A percentile compares a stretch with the other conserved stretches of the same genome.
phyloP scores from a whole-genome alignment of 1,140 invertebrate genomes.

The Capitella teleta region DNA sequence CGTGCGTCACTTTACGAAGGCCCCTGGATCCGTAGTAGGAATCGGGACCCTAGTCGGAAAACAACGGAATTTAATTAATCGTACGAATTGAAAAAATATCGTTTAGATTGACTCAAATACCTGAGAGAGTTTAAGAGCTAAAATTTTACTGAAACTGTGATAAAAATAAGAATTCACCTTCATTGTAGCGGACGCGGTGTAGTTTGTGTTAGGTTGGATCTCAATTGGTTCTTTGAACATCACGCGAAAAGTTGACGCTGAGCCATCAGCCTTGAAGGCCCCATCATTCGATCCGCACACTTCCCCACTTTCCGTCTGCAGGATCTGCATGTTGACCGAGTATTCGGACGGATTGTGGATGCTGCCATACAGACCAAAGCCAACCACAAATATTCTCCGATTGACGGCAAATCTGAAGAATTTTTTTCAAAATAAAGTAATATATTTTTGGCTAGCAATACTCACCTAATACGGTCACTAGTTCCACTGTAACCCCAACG shows the following conservation, averaged over 20 bases:
- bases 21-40: slow-evolving; percentile 81
- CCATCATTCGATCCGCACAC: slow-evolving; percentile 66
- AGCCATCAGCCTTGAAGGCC: slow-evolving; percentile 68
- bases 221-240: slow-evolving; percentile 82
- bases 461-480: slow-evolving; percentile 65
- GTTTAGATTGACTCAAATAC: no score
- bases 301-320: slow-evolving; percentile 63
- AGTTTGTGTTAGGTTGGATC: slow-evolving; percentile 65
- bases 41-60: slow-evolving; percentile 73
- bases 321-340: slow-evolving; percentile 61
- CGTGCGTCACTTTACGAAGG: slow-evolving; percentile 60
- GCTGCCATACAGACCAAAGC: slow-evolving; percentile 79
- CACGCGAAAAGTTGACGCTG: slow-evolving; percentile 68
- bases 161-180: slow-evolving; percentile 54
- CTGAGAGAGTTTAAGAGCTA: no score
- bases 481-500: slow-evolving; percentile 81
- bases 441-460: background rate
- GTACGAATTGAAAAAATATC: no score
- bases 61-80: no score
- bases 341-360: slow-evolving; percentile 73
- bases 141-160: no score
- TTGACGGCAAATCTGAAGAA: slow-evolving; percentile 65
- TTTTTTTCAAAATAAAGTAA: background rate
- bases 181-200: slow-evolving; percentile 70
- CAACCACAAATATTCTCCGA: slow-evolving; percentile 69